These are phyloP conservation scores for Alfaro cultratus DNA, from an alignment of 2,797 vertebrate genomes.

Conservation along the genomic window DNA sequence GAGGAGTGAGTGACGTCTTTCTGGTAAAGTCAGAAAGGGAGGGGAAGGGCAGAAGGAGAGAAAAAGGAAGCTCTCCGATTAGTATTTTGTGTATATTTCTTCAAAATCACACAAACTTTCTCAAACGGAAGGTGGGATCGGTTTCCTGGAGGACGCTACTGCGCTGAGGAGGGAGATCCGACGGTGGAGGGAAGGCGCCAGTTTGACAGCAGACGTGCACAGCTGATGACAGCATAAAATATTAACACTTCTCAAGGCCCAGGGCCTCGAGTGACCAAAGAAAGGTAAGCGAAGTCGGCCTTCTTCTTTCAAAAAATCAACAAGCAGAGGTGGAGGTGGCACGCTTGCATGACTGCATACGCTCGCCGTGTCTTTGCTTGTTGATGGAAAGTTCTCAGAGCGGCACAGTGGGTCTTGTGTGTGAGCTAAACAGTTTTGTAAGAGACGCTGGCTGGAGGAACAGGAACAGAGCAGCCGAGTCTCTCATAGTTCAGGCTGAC, in stretches of 20 bases:
- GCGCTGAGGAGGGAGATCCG: conserved; percentile 40
- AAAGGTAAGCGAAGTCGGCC: conserved; percentile 68
- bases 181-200: conserved; percentile 30
- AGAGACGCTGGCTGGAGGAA: conserved; percentile 37
- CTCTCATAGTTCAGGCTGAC: conserved; percentile 38
- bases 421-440: conserved; percentile 39
- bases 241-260: conserved; percentile 75
- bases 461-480: conserved; percentile 48
- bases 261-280: conserved; percentile 72
- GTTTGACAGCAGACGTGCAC: conserved; percentile 49
- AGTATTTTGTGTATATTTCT: conserved; percentile 70
- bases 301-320: conserved; percentile 24
- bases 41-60: conserved; percentile 68
- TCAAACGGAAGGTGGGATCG: conserved; percentile 31
- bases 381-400: conserved; percentile 33
- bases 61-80: conserved; percentile 80
- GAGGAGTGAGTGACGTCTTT: conserved; percentile 76
- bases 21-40: conserved; percentile 73
- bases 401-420: conserved; percentile 34
- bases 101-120: conserved; percentile 66
- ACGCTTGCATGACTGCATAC: not conserved
- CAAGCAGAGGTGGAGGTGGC: not conserved
- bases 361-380: conserved; percentile 14
- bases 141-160: conserved; percentile 24
- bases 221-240: conserved; percentile 80